Evolutionary conservation across 2,888 invertebrate species (phyloP).

Genomic region (Drosophila kanekoi): DNA sequence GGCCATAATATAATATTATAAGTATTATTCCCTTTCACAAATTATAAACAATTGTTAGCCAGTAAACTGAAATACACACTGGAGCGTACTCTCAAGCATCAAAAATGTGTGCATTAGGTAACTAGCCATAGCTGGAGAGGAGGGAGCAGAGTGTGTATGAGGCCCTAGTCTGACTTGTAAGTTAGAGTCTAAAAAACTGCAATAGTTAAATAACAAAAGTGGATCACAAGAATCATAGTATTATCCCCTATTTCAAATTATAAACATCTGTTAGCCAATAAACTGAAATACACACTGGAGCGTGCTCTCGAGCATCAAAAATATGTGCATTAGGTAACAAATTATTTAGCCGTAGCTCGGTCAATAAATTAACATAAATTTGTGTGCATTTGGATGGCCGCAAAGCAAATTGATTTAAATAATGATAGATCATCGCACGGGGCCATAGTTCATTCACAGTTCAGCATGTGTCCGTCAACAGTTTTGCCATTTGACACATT

Average conservation of each 20-base stretch:
- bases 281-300: neutral
- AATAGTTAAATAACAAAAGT: no score
- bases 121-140: no score
- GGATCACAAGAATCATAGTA: no score
- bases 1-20: no score
- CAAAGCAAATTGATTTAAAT: constrained; percentile 44
- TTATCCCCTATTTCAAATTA: neutral
- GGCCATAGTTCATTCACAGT: constrained; percentile 6
- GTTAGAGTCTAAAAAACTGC: neutral
- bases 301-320: neutral
- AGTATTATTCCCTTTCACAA: no score
- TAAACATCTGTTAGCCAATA: neutral
- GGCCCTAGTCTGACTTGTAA: neutral
- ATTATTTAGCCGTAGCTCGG: neutral
- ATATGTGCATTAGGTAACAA: neutral
- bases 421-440: constrained; percentile 33
- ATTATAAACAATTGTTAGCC: no score
- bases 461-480: constrained; percentile 40
- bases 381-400: constrained; percentile 9
- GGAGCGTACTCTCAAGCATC: no score
- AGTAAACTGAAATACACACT: no score
- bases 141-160: no score
- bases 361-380: constrained; percentile 44
- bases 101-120: no score
- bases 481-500: constrained; percentile 34